phyloP scores from a whole-genome alignment of 2,797 vertebrate genomes.

The Mionectes olivaceus region DNA sequence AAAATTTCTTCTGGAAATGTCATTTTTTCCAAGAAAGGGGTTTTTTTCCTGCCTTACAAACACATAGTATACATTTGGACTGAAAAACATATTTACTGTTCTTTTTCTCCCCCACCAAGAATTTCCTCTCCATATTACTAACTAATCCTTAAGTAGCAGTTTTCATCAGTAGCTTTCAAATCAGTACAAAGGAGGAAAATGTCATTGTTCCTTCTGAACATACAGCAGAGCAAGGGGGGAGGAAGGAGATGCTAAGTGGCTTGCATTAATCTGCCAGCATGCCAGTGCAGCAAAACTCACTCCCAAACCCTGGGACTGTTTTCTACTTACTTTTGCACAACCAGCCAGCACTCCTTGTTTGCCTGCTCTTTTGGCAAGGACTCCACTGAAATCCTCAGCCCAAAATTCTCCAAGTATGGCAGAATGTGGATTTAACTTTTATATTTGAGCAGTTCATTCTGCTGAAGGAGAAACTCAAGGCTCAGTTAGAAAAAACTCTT shows the following conservation, averaged over 20 bases:
- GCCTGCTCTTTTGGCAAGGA: not conserved
- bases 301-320: not conserved
- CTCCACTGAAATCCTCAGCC: not conserved
- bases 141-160: conserved; percentile 52
- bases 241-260: conserved; percentile 27
- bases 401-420: not conserved
- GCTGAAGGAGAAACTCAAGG: not conserved
- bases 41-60: not conserved
- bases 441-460: not conserved
- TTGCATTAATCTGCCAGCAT: conserved; percentile 45
- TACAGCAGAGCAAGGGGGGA: conserved; percentile 3
- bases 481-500: not conserved
- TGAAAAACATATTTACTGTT: not conserved
- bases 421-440: not conserved
- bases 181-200: conserved; percentile 55
- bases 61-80: not conserved
- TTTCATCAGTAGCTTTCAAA: conserved; percentile 62
- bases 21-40: not conserved
- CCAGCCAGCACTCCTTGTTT: not conserved
- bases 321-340: not conserved
- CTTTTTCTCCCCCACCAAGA: not conserved
- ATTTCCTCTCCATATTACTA: conserved; percentile 21
- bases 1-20: not conserved
- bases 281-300: conserved; percentile 5
- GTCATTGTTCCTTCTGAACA: conserved; percentile 32